phyloP scores from a whole-genome alignment of 2,888 invertebrate species.

The Melinaea menophilus region DNA sequence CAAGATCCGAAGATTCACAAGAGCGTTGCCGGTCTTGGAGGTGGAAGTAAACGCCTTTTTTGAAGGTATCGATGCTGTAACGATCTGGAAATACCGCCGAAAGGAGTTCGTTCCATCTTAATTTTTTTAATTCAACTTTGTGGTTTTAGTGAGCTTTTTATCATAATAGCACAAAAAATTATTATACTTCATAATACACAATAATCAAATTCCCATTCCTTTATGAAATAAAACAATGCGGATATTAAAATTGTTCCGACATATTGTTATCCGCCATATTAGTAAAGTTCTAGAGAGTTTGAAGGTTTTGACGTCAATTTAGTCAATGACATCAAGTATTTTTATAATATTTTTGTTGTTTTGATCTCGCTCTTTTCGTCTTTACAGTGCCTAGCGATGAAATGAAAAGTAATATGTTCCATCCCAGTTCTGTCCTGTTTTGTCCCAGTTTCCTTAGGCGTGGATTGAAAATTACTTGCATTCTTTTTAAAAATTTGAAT shows the following conservation, averaged over 20 bases:
- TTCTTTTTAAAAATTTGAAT: too few relatives aligned
- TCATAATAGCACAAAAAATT: too few relatives aligned
- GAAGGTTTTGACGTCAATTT: conserved; percentile 58
- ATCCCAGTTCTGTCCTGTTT: background rate
- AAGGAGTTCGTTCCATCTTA: too few relatives aligned
- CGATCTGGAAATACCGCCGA: too few relatives aligned
- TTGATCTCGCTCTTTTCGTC: background rate
- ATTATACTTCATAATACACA: background rate
- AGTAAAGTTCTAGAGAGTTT: conserved; percentile 52
- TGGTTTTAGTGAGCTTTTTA: too few relatives aligned
- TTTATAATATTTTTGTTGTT: conserved; percentile 27
- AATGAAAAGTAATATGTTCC: background rate
- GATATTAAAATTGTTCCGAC: conserved; percentile 67
- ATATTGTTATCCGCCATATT: conserved; percentile 59
- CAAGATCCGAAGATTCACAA: too few relatives aligned
- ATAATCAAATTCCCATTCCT: conserved; percentile 27
- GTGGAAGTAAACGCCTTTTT: too few relatives aligned
- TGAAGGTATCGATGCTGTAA: too few relatives aligned
- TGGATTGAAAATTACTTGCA: too few relatives aligned
- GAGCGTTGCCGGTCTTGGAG: too few relatives aligned
- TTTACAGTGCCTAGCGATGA: background rate
- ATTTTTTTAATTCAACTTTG: too few relatives aligned
- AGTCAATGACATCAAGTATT: conserved; percentile 53
- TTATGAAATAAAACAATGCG: conserved; percentile 45
- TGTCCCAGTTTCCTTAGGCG: too few relatives aligned